Evolutionary conservation across 2,113 vertebrate species (phyloP), one percentile per base, ranked within the genome.

Genomic region (Acanthisitta chloris): DNA sequence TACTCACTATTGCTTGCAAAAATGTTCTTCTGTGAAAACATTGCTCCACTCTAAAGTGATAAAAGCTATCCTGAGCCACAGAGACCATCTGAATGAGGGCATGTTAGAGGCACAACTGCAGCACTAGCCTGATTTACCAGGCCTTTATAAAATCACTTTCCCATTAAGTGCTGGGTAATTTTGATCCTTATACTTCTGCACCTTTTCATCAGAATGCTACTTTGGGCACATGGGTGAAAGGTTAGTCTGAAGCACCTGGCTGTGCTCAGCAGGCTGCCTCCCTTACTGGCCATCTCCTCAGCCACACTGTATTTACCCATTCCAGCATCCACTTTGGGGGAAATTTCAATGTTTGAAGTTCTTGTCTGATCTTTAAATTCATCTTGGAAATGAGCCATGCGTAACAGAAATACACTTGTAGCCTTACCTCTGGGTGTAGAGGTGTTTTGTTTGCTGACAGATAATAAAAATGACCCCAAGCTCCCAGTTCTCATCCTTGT

Each of bases 241-340:
- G 7, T 38, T 11, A 28, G 20, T 29, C 14, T 1, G 1, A 17
- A 46, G 34, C 1, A 0, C 18, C 16, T 38, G 83, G 31, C 24
- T 73, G 55, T 62, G 61, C 20, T 57, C 69, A 42, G 40, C 10
- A 54, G 23, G 13, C 21, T 76, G 38, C 40, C 48, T 72, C 11
- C 26, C 49, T 57, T 12, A 33, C 23, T 59, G 14, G 19, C 6
- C 34, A 31, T 8, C 34, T 95, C 26, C 80, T 25, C 17, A 38
- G 2, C 16, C 8, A 0, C 31, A 40, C 36, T 70, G 12, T 23
- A 18, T 23, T 23, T 49, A 76, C 9, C 23, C 43, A 3, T 14
- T 40, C 42, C 40, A 46, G n/a, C 0, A 0, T 43, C 59, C 55
- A 29, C 18, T 43, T 6, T 2, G 1, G 33, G 21, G 23, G 15